Percentiles rank a stretch among this genome's conserved stretches.
Conservation (phyloP, 2,888 invertebrate genomes). For the Theodoxus fluviatilis region DNA sequence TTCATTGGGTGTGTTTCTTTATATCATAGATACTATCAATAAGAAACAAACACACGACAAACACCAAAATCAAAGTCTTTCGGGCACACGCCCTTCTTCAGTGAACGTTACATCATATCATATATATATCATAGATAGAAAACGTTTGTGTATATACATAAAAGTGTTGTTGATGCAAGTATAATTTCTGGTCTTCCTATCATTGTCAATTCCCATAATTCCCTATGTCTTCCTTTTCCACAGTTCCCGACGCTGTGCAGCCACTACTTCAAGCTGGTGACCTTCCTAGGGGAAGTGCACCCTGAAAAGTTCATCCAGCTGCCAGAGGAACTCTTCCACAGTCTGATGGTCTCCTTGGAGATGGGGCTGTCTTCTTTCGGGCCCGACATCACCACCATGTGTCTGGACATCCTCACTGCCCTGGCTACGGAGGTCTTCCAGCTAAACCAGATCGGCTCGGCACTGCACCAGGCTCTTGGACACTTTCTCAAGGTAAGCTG, state of each 20-base stretch:
- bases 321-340: constrained; percentile 56
- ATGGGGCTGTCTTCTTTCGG: constrained; percentile 59
- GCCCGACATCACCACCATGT: constrained; percentile 52
- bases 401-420: constrained; percentile 54
- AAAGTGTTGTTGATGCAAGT: no score
- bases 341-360: constrained; percentile 60
- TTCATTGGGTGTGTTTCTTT: no score
- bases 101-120: no score
- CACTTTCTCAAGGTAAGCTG: constrained; percentile 58
- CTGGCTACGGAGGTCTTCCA: constrained; percentile 51
- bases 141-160: no score
- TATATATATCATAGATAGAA: no score
- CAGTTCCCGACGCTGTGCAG: constrained; percentile 75
- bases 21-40: no score
- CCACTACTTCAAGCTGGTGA: constrained; percentile 74
- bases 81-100: no score
- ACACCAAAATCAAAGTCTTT: no score
- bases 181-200: no score
- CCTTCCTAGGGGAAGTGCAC: constrained; percentile 74
- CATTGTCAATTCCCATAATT: background rate
- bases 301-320: constrained; percentile 71
- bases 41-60: no score
- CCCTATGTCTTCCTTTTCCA: constrained; percentile 26
- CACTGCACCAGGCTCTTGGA: constrained; percentile 40
- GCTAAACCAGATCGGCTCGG: constrained; percentile 34